Percentiles rank a stretch among this genome's conserved stretches.
Evolutionary conservation across 2,888 invertebrate genomes (phyloP).

Genomic region (Phyto melanocephala): DNA sequence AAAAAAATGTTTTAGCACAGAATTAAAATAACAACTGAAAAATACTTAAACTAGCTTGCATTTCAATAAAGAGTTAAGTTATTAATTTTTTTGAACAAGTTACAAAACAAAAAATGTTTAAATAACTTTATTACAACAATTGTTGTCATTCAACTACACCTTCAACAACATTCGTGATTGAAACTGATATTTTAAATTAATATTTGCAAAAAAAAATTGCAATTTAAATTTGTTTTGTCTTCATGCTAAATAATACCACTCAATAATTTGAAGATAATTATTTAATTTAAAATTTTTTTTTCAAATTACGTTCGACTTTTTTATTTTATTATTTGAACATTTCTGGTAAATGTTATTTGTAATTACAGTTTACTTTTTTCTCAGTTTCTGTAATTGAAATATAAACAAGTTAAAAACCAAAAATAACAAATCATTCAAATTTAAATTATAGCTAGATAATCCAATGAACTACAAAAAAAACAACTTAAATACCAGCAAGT

Average conservation of each 20-base stretch:
- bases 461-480: neutral
- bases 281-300: conserved; percentile 9
- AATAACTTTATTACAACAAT: no score
- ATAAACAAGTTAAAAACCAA: neutral
- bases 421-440: neutral
- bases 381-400: neutral
- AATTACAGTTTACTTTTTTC: conserved; percentile 30
- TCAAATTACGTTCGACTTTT: neutral
- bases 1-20: no score
- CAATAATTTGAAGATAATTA: conserved; percentile 41
- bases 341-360: conserved; percentile 24
- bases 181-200: conserved; percentile 15
- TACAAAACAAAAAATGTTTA: no score
- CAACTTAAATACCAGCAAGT: conserved; percentile 24
- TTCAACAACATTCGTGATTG: neutral
- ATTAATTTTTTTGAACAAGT: no score
- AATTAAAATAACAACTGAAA: no score
- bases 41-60: no score
- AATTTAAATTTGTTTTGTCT: neutral
- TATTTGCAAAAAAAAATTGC: neutral
- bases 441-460: conserved; percentile 8
- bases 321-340: neutral
- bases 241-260: conserved; percentile 21
- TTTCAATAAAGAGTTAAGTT: no score
- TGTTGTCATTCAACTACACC: no score